Evolutionary conservation across 1,140 invertebrate genomes (phyloP).

Genomic region (Orussus abietinus): DNA sequence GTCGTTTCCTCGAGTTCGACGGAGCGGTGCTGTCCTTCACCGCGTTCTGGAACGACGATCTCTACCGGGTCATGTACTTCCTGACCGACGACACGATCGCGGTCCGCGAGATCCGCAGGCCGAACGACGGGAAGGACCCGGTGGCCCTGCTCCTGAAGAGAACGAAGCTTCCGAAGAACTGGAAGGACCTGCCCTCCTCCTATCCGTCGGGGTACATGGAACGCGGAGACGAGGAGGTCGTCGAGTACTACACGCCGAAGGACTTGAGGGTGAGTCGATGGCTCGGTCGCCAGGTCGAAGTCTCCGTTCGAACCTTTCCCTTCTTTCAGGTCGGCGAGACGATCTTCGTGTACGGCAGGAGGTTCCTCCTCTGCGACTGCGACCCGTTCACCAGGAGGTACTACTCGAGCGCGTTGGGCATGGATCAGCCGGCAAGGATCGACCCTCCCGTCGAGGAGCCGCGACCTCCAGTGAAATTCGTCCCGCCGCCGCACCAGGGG

Average conservation of each 20-base stretch:
- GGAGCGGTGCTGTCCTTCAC: conserved; percentile 71
- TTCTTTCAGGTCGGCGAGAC: conserved; percentile 62
- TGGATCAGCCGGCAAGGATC: conserved; percentile 43
- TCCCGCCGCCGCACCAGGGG: conserved; percentile 62
- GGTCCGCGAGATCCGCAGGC: conserved; percentile 66
- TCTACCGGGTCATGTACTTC: conserved; percentile 71
- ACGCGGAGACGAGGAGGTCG: conserved; percentile 63
- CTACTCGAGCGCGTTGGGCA: conserved; percentile 55
- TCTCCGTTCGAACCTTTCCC: conserved; percentile 10
- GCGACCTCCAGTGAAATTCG: conserved; percentile 13
- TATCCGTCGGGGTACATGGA: conserved; percentile 61
- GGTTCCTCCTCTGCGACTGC: conserved; percentile 75
- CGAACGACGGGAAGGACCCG: conserved; percentile 70
- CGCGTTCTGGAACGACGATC: conserved; percentile 70
- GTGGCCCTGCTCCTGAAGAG: conserved; percentile 69
- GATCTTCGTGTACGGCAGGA: conserved; percentile 63
- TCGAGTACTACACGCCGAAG: conserved; percentile 69
- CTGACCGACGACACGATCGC: conserved; percentile 76
- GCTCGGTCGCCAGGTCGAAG: conserved; percentile 41
- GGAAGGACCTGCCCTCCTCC: conserved; percentile 57
- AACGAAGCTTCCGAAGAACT: conserved; percentile 75
- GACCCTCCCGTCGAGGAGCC: conserved; percentile 3
- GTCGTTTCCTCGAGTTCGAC: conserved; percentile 68
- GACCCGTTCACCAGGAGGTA: conserved; percentile 77
- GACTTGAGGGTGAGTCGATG: conserved; percentile 61